Base-by-base conservation (phyloP, 2,797 vertebrate genomes). In the Myiotriccus ornatus region DNA sequence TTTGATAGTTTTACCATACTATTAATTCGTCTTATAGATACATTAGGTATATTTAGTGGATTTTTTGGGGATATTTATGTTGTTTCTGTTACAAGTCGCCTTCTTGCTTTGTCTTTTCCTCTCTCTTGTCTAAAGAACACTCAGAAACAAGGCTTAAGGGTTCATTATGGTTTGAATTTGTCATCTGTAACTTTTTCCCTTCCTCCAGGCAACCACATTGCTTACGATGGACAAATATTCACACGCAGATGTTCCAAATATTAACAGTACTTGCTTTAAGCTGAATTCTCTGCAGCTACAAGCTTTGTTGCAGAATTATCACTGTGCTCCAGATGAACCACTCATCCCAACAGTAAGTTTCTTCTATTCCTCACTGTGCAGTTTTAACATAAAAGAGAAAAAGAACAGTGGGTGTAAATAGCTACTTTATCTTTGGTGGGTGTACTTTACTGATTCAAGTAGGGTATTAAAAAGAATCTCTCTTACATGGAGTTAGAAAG, bases 171-270 rank as follows among this genome's bases (percentile, higher is more conserved):
- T 71, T 92, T 78, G 59, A 35, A 73, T 93, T 89, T 89, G 18
- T 91, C 41, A 91, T 25, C 25, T 55, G 2, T n/a, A 68, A 50
- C 32, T 25, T 75, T 28, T 41, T 34, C 35, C 12, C 83, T 28
- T 5, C 24, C 10, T 55, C 9, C 57, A 99, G 99, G 99, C 99
- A 75, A 99, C 99, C 57, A 99, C 99, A 13, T 97, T 99, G 91
- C 98, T 99, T 82, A 99, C 99, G 28, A 99, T 99, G 99, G 99
- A 99, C 91, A 99, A 99, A 82, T 99, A 99, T 43, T 99, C 99
- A 34, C 98, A 98, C 95, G 98, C 99, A 76, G 99, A 99, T 59
- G 98, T 99, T 81, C 98, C 99, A 92, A 99, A 98, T 96, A 99
- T 99, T 96, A 99, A 99, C 94, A 99, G 99, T 97, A 99, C 99